Evolutionary conservation across 2,113 vertebrate genomes (phyloP).

Genomic region (Platycercus adscitus): DNA sequence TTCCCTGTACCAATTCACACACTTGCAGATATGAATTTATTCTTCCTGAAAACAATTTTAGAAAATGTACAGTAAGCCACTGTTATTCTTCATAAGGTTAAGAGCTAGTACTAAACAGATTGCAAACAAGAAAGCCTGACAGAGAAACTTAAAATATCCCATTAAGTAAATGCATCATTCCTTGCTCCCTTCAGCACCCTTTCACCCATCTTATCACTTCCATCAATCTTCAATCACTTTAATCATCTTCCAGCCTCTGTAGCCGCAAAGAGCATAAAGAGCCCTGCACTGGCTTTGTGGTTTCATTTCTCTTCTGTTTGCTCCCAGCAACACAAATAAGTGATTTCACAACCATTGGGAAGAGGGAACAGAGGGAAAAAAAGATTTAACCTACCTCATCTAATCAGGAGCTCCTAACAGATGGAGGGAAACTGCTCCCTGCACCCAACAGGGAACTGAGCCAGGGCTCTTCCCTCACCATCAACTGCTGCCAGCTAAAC

Average conservation of each 20-base stretch:
- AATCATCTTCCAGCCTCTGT: conserved; percentile 9
- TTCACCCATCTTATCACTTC: conserved; percentile 56
- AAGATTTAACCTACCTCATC: conserved; percentile 52
- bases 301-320: conserved; percentile 36
- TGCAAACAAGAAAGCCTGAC: conserved; percentile 5
- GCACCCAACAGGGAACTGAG: conserved; percentile 19
- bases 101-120: conserved; percentile 15
- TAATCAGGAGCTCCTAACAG: conserved; percentile 59
- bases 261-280: neutral
- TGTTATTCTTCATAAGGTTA: neutral
- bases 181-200: neutral
- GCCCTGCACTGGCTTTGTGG: neutral
- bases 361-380: conserved; percentile 5
- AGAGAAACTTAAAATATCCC: neutral
- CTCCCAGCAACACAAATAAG: conserved; percentile 47
- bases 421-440: conserved; percentile 51
- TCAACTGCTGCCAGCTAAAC: conserved; percentile 45
- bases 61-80: neutral
- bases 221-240: conserved; percentile 56
- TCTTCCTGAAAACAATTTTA: neutral
- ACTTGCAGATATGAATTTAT: neutral
- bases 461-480: conserved; percentile 37
- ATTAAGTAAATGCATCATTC: conserved; percentile 27
- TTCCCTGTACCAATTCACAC: neutral
- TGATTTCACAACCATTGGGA: conserved; percentile 35